Evolutionary conservation across 1,140 invertebrate species (phyloP).

Genomic region (Calosoma granatense): DNA sequence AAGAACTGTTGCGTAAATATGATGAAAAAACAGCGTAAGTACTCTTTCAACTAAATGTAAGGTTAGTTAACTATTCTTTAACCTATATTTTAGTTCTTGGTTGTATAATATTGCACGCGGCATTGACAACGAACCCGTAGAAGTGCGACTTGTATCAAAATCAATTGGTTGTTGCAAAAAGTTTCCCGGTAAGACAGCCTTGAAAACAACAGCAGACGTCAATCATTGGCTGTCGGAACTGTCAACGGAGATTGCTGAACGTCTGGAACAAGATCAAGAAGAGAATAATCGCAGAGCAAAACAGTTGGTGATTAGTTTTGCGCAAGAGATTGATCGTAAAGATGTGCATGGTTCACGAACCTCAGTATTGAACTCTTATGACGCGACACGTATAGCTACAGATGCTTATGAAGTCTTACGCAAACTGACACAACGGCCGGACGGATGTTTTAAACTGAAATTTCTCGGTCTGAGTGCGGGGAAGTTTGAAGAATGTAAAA

Average conservation of each 20-base stretch:
- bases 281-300: conserved; percentile 59
- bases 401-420: conserved; percentile 51
- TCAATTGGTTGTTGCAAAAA: conserved; percentile 94
- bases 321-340: conserved; percentile 45
- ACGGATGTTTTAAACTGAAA: conserved; percentile 38
- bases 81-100: conserved; percentile 46
- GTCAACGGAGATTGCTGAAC: conserved; percentile 69
- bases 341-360: conserved; percentile 49
- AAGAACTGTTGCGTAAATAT: conserved; percentile 59
- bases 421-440: conserved; percentile 37
- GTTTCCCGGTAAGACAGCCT: conserved; percentile 73
- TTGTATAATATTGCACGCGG: conserved; percentile 80
- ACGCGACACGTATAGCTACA: conserved; percentile 46
- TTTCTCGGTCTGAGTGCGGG: conserved; percentile 65
- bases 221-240: conserved; percentile 74
- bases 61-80: conserved; percentile 1
- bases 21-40: conserved; percentile 76
- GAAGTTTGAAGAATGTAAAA: conserved; percentile 62
- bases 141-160: conserved; percentile 71
- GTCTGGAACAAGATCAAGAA: conserved; percentile 68
- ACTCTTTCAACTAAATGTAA: neutral
- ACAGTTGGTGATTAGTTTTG: conserved; percentile 50
- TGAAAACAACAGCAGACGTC: conserved; percentile 60
- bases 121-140: conserved; percentile 79
- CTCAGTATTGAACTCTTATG: conserved; percentile 42